Evolutionary conservation across 2,113 vertebrate genomes (phyloP).

Genomic region (Spea bombifrons): DNA sequence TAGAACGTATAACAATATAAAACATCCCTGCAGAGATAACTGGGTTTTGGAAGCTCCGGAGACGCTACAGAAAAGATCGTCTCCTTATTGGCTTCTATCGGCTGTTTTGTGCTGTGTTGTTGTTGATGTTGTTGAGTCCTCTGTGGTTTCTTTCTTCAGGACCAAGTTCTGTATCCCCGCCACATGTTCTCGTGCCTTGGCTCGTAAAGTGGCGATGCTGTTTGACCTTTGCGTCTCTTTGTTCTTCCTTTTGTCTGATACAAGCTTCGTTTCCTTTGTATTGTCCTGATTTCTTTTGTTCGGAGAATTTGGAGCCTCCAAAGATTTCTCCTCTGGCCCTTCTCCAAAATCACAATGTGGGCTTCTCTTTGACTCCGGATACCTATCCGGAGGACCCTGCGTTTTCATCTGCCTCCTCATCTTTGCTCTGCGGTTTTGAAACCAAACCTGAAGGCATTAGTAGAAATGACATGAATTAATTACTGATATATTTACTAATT

Average conservation of each 20-base stretch:
- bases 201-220: constrained; percentile 73
- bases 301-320: constrained; percentile 25
- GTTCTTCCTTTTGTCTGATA: constrained; percentile 49
- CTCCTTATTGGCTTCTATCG: background rate
- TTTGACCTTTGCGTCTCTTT: constrained; percentile 66
- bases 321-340: background rate
- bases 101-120: background rate
- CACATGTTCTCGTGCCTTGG: constrained; percentile 73
- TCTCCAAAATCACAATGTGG: background rate
- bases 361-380: constrained; percentile 43
- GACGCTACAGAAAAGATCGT: background rate
- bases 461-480: background rate
- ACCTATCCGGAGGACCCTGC: constrained; percentile 56
- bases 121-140: background rate
- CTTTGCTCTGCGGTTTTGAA: constrained; percentile 80
- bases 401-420: constrained; percentile 77
- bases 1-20: too few relatives aligned
- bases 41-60: background rate
- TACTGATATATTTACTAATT: too few relatives aligned
- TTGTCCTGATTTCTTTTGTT: constrained; percentile 20
- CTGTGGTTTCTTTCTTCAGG: background rate
- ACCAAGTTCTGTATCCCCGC: constrained; percentile 67
- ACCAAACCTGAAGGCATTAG: constrained; percentile 69
- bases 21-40: background rate
- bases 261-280: constrained; percentile 1